Base-by-base conservation (phyloP, 2,888 invertebrate genomes). In the Geotrupes spiniger region DNA sequence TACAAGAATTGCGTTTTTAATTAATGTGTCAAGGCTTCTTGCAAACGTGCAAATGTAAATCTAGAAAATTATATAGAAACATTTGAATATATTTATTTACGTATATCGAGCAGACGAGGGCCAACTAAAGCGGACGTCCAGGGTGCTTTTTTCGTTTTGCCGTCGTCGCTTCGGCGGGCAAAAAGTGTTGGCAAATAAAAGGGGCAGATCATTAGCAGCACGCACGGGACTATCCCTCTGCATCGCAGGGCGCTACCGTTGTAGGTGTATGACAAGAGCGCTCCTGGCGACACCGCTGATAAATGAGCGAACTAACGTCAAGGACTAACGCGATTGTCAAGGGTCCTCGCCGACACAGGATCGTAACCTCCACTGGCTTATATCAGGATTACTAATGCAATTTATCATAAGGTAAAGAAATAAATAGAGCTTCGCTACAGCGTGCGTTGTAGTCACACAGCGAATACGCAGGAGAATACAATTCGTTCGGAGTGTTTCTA, bases 361-460 rank as follows among this genome's bases (percentile, higher is more conserved):
- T 52, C 51, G 17, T 33, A 40, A 29, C 52, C 39, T 41, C 44
- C 45, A 48, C 47, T 46, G 45, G 52, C 52, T 51, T 49, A 55
- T 51, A 45, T 38, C 39, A 41, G 47, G 42, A 47, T 47, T 54
- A 36, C 42, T 42, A 42, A 41, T 38, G 49, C 50, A 50, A 55
- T 55, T 52, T 51, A 55, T 55, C 54, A 55, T 54, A 55, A 55
- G 46, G 44, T 40, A 47, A 45, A 52, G 50, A 51, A 47, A 42
- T 46, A 46, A 46, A 33, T 46, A 40, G 11, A 10, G n/a, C n/a
- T n/a, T n/a, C n/a, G n/a, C n/a, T n/a, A n/a, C n/a, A n/a, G n/a
- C n/a, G n/a, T n/a, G n/a, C n/a, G n/a, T n/a, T n/a, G n/a, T n/a
- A n/a, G n/a, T n/a, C n/a, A n/a, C n/a, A n/a, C n/a, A n/a, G n/a